Evolutionary conservation across 2,113 vertebrate genomes (phyloP).

Genomic region (Misgurnus anguillicaudatus): DNA sequence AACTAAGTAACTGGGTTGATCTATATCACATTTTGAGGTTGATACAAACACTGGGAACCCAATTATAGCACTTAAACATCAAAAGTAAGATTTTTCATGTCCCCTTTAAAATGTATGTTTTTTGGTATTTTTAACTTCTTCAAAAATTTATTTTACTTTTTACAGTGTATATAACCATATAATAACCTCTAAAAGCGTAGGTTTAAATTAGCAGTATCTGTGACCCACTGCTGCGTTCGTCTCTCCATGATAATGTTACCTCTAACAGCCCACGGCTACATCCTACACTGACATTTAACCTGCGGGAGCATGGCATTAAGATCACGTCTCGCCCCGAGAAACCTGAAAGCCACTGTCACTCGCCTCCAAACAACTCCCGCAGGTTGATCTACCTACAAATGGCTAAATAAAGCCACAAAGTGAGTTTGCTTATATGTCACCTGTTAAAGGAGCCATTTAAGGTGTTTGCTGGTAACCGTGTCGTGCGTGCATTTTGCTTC

Average conservation of each 20-base stretch:
- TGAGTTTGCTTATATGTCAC: not conserved
- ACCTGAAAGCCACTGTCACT: not conserved
- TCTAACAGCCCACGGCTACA: not conserved
- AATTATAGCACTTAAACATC: no score
- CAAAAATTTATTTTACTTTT: no score
- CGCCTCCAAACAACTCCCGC: not conserved
- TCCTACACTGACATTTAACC: conserved; percentile 41
- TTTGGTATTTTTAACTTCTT: no score
- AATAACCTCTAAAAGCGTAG: not conserved
- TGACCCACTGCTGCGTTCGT: not conserved
- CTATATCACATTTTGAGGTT: no score
- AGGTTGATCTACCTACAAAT: not conserved
- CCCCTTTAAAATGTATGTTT: no score
- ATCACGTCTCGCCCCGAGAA: not conserved
- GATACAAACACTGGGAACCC: no score
- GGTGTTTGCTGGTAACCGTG: not conserved
- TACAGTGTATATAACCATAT: no score
- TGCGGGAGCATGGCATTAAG: not conserved
- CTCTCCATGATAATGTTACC: conserved; percentile 26
- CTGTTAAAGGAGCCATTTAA: not conserved
- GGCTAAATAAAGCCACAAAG: not conserved
- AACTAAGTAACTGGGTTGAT: no score
- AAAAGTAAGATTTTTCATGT: no score
- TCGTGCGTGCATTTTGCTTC: conserved; percentile 49
- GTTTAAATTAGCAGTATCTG: not conserved